Base-by-base conservation (phyloP, 2,888 invertebrate genomes). In the Orchestes rusci region DNA sequence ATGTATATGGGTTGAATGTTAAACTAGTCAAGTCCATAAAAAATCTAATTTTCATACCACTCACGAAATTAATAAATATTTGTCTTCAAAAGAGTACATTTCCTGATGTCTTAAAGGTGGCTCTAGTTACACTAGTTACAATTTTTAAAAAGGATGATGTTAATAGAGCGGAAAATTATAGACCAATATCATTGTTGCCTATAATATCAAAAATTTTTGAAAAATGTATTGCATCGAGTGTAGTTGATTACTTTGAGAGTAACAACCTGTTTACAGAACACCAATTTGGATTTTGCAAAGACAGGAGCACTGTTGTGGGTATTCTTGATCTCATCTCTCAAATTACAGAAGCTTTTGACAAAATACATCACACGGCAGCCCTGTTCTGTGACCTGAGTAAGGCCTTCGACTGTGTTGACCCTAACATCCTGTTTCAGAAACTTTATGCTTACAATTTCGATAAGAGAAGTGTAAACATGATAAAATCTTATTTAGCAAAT, bases 391-490 rank as follows among this genome's bases (percentile, higher is more conserved):
- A 35, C 13, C 35, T 19, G n/a, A 35, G 35, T 8, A 35, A 35
- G 20, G 20, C 35, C n/a, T 35, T 35, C 12, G 37, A 37, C 27
- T 37, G 37, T 37, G 37, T 37, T 16, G 27, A 20, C 23, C 37
- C 23, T 23, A n/a, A 27, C 19, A 37, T 37, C 15, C 37, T 23
- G 12, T 23, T 37, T 8, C 4, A 27, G 19, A 27, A 10, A 20
- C 27, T 35, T 4, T 10, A 2, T 10, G 16, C 10, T 35, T 20
- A 35, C 19, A 35, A 35, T 23, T 35, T 35, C 16, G 10, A 10
- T 23, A 23, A 23, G 10, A 23, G 10, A 7, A 23, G 23, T 23
- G 23, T 23, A 23, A 23, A n/a, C n/a, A n/a, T n/a, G n/a, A n/a
- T n/a, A n/a, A n/a, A n/a, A 23, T 23, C 23, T 10, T 23, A 23